Base-by-base conservation (phyloP, 2,888 invertebrate genomes). In the Lutraria lutraria region DNA sequence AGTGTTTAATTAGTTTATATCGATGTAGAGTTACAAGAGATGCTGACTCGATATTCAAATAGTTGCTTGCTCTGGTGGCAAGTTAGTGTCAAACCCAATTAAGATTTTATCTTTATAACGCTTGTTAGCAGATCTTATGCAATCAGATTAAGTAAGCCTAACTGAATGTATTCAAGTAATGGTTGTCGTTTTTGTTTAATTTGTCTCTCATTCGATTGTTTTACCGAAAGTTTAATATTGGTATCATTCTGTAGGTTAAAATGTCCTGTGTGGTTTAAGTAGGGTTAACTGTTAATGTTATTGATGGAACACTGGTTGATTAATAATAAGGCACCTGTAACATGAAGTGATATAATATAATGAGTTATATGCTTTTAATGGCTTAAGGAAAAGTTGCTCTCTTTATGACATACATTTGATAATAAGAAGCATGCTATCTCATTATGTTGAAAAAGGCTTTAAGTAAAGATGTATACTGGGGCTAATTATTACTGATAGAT, bases 91-190 rank as follows among this genome's bases (percentile, higher is more conserved):
- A 68, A 25, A 68, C 63, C n/a, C n/a, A 68, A 68, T 68, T 68
- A 68, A 68, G n/a, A 68, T 68, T 63, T 68, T 68, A 68, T 68
- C 63, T 25, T 10, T 68, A 68, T 25, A n/a, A n/a, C n/a, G 63
- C n/a, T 25, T 68, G 63, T 68, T 68, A 68, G 63, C 63, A 68
- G 25, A 68, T n/a, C 63, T 19, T 56, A 56, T 15, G 19, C 12
- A 15, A 19, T 56, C 56, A 56, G 63, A 43, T 43, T 63, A 63
- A 63, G n/a, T 63, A n/a, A 63, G 19, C 2, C 6, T 21, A 63
- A n/a, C n/a, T n/a, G 21, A 4, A 63, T 15, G 0, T 2, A n/a
- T 21, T 63, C 63, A 15, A 56, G 56, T 2, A 19, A 56, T 16
- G 8, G 43, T 43, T 8, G 43, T 43, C 43, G 2, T 43, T 43